Base-by-base conservation (phyloP, 2,888 invertebrate species). In the Drosophila conformis region DNA sequence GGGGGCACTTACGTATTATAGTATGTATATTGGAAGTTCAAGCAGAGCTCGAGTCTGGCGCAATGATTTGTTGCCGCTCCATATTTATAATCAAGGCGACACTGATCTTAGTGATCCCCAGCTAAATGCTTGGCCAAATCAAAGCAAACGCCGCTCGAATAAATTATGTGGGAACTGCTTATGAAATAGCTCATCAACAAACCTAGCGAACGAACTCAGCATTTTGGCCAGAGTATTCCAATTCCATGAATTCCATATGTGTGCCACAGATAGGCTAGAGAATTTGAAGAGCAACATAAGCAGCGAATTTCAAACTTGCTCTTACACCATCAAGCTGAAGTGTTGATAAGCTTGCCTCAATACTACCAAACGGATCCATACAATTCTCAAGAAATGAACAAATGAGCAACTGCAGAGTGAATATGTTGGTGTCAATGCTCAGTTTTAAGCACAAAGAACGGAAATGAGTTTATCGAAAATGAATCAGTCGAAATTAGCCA, bases 51-150 rank as follows among this genome's bases (percentile, higher is more conserved):
- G 29, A 53, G 40, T 29, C 59, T 65, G 46, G 11, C 52, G 60
- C 76, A 65, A 51, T 76, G 56, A 53, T 71, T 68, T 68, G 56
- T 38, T 27, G 61, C 49, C 57, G 82, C 63, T 66, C 61, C 57
- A 59, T 49, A 73, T 70, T 82, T 33, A 31, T 54, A 75, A 82
- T 84, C 70, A 67, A 58, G 67, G 27, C 73, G 63, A 63, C 82
- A 70, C 63, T 83, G 88, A 88, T 88, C 87, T 80, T 18, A 33
- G 48, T 71, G 69, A 77, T 68, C 85, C 70, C 62, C 29, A 63
- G 35, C 46, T n/a, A 40, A 69, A 71, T 57, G n/a, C 18, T 49
- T 33, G 48, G 25, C 46, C 27, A 29, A 80, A 67, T 80, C 77
- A 80, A 81, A 78, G 60, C 35, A 29, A 38, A 73, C 63, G 78